Evolutionary conservation across 2,113 vertebrate species (phyloP), one percentile per base, ranked within the genome.

Genomic region (Syngnathoides biaculeatus): DNA sequence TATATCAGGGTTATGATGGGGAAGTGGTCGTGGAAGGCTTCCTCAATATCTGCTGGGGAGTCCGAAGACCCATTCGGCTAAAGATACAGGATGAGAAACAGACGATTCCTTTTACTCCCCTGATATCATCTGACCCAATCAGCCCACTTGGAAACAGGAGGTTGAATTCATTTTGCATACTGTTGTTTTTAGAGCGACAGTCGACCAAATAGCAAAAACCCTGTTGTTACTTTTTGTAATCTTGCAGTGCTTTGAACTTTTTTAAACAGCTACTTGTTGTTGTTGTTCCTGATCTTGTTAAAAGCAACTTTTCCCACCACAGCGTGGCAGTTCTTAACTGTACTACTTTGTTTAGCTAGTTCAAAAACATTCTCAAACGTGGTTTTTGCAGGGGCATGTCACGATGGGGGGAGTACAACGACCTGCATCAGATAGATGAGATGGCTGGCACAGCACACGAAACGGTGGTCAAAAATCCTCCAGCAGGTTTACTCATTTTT

Each of bases 11-110:
- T 57, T 65, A 22, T 4, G 83, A 89, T 66, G 87, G 85, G 30
- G 66, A 87, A 13, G 89, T 94, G 52, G 85, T 91, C 59, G 86
- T 96, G 24, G 95, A 97, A 78, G 96, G 95, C 2, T 86, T 92
- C 72, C 75, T 98, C 70, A 93, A 94, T 2, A 91, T 98, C 80
- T 96, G 90, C 38, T 98, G 96, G 96, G 95, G 96, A 56, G 90
- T 97, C 3, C 86, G 85, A 11, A 88, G 86, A 65, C 95, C 93
- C 2, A 98, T 98, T 79, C 87, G 88, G n/a, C 83, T 98, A 15
- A 95, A 96, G 88, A 95, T 97, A 77, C 95, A 98, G 74, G 95
- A 98, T 79, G 94, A 96, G 52, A 95, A 94, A 64, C 93, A 92
- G 71, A 86, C 82, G 3, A 78, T 89, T 20, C 84, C 90, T 12